phyloP scores from a whole-genome alignment of 2,113 vertebrate genomes.

The Psophia crepitans region DNA sequence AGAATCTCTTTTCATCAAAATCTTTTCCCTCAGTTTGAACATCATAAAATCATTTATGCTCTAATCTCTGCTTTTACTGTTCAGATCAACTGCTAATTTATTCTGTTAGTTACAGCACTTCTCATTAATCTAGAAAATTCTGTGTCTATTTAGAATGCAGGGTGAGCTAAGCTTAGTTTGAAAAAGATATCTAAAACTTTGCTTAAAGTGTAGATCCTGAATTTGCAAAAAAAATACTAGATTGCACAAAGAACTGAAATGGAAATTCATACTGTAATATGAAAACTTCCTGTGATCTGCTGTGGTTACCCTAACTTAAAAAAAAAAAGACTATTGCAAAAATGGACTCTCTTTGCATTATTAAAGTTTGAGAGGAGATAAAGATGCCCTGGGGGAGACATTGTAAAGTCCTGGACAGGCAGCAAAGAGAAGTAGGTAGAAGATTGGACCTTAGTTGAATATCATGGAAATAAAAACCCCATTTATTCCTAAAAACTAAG shows the following conservation, averaged over 20 bases:
- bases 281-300: background rate
- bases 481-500: background rate
- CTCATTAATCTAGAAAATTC: background rate
- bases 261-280: background rate
- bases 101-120: background rate
- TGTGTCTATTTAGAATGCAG: background rate
- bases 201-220: background rate
- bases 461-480: fast-evolving
- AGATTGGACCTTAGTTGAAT: background rate
- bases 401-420: background rate
- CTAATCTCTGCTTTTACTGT: background rate
- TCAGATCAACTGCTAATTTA: background rate
- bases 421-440: background rate
- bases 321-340: background rate
- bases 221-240: background rate
- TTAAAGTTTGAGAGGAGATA: background rate
- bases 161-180: background rate
- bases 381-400: background rate
- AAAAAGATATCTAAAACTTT: background rate
- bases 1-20: background rate
- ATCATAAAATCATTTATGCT: background rate
- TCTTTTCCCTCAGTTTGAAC: background rate
- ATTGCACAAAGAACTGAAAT: background rate
- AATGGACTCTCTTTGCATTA: background rate
- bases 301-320: background rate